Percentiles rank a stretch among this genome's conserved stretches.
phyloP scores from a whole-genome alignment of 2,113 vertebrate genomes.

The Neogale vison region DNA sequence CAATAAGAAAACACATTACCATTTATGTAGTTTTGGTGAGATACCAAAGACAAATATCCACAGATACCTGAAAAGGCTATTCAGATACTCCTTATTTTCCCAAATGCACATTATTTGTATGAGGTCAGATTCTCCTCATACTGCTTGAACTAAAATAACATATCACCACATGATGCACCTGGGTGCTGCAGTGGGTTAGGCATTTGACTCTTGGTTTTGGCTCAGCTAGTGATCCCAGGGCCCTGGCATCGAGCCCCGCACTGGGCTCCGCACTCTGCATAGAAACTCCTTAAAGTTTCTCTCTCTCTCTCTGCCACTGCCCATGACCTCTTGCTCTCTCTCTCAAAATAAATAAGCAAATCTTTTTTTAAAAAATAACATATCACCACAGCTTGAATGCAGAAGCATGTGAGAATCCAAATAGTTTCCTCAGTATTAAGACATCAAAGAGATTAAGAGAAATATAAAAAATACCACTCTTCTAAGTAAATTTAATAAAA shows the following conservation, averaged over 20 bases:
- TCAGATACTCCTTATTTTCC: not conserved
- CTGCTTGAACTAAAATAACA: not conserved
- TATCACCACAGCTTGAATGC: not conserved
- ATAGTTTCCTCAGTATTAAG: not conserved
- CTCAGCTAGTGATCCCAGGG: not conserved
- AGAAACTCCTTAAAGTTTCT: not conserved
- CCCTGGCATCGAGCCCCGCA: not conserved
- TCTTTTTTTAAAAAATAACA: not conserved
- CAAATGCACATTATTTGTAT: not conserved
- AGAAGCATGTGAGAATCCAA: not conserved
- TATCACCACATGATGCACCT: not conserved
- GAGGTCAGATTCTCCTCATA: not conserved
- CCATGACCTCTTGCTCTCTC: not conserved
- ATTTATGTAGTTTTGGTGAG: not conserved
- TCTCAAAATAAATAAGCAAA: not conserved
- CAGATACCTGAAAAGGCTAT: conserved; percentile 16
- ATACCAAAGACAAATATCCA: not conserved
- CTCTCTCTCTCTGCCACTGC: not conserved
- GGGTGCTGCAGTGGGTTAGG: not conserved
- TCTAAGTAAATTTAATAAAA: not conserved
- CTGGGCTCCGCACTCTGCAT: not conserved
- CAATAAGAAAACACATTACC: not conserved
- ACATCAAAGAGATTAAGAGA: conserved; percentile 10
- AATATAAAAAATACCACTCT: not conserved
- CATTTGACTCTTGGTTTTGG: not conserved